Conservation (phyloP, 1,140 invertebrate genomes). For the Trypoxylus dichotomus region DNA sequence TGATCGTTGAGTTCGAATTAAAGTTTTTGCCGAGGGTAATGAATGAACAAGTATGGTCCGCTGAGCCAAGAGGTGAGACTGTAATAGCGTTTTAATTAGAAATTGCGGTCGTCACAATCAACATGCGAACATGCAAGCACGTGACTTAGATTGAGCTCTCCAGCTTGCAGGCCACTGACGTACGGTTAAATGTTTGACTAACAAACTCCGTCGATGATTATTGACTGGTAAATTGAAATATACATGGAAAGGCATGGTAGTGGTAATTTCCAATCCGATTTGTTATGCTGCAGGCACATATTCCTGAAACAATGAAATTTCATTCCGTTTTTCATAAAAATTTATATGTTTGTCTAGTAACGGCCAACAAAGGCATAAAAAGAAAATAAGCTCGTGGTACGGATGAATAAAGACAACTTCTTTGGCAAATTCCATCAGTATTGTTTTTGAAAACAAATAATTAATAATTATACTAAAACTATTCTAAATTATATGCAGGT, state of each 20-base stretch:
- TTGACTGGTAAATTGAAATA: background rate
- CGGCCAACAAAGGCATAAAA: too few species aligned
- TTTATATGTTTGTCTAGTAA: too few species aligned
- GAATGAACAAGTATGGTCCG: constrained; percentile 20
- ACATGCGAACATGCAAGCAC: constrained; percentile 13
- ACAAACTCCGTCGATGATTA: background rate
- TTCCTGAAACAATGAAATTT: background rate
- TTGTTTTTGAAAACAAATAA: too few species aligned
- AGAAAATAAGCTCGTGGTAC: too few species aligned
- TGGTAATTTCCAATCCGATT: background rate
- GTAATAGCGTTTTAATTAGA: constrained; percentile 16
- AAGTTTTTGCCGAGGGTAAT: constrained; percentile 15
- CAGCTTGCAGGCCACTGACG: background rate
- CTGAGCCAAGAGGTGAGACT: constrained; percentile 11
- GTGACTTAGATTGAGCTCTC: background rate
- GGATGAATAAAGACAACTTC: too few species aligned
- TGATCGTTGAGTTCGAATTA: constrained; percentile 16
- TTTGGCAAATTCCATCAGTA: too few species aligned
- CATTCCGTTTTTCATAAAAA: background rate
- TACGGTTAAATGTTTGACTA: constrained; percentile 2
- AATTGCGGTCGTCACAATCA: constrained; percentile 18
- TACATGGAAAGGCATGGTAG: background rate
- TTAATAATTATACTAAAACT: too few species aligned
- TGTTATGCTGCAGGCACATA: background rate
- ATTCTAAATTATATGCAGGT: too few species aligned